Conservation (phyloP, 1,140 invertebrate genomes). For the Phthorimaea operculella region DNA sequence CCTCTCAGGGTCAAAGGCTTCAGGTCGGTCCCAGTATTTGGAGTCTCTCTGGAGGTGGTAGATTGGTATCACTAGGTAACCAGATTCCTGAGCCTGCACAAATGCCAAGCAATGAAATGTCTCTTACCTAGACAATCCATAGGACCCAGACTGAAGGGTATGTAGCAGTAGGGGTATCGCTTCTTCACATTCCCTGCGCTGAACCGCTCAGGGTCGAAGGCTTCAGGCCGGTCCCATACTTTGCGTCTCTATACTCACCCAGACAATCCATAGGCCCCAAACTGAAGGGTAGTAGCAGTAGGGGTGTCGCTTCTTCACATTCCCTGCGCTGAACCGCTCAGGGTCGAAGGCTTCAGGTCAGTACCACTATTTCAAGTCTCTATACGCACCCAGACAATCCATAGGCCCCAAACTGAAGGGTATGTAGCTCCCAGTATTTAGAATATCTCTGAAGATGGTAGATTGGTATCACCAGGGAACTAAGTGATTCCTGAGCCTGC, state of each 20-base stretch:
- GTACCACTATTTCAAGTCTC: too few species aligned
- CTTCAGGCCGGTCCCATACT: conserved; percentile 41
- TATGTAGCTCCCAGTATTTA: conserved; percentile 62
- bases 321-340: conserved; percentile 74
- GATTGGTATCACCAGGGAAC: too few species aligned
- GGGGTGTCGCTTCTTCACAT: conserved; percentile 54
- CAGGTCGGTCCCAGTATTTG: conserved; percentile 33
- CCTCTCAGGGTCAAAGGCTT: conserved; percentile 74
- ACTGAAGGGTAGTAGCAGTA: conserved; percentile 73
- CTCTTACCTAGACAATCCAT: conserved; percentile 73
- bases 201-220: conserved; percentile 77
- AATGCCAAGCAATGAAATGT: too few species aligned
- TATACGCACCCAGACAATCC: conserved; percentile 72
- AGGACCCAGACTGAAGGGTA: conserved; percentile 74
- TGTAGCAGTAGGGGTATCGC: conserved; percentile 66
- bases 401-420: conserved; percentile 74
- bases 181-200: conserved; percentile 64
- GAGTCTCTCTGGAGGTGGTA: conserved; percentile 42
- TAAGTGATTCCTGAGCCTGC: too few species aligned
- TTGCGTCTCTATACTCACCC: too few species aligned
- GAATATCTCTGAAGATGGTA: conserved; percentile 43
- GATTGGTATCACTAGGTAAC: conserved; percentile 36
- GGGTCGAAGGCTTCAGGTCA: conserved; percentile 70
- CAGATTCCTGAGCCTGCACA: too few species aligned
- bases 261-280: conserved; percentile 74